Evolutionary conservation across 2,888 invertebrate species (phyloP).

Genomic region (Chydorus sphaericus): DNA sequence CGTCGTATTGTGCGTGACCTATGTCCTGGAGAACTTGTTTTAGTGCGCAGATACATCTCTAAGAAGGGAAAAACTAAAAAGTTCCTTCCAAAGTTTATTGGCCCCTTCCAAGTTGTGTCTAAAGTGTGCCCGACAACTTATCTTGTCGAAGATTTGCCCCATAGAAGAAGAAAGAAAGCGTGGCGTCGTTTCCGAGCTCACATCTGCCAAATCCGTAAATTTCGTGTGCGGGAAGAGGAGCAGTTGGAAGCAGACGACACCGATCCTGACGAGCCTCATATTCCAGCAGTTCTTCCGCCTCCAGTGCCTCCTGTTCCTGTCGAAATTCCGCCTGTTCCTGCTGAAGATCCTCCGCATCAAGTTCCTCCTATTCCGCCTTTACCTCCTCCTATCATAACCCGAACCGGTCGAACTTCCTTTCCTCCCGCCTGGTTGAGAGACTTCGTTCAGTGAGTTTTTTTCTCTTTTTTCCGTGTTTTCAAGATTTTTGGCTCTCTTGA

Average conservation of each 20-base stretch:
- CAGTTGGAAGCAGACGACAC: not conserved
- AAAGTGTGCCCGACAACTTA: conserved; percentile 3
- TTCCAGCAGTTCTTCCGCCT: not conserved
- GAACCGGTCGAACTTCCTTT: no score
- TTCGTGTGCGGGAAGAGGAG: not conserved
- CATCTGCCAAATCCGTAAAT: not conserved
- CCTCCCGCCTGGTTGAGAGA: no score
- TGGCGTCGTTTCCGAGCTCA: not conserved
- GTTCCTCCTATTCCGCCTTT: no score
- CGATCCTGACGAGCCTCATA: not conserved
- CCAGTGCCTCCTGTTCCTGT: no score
- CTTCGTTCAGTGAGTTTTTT: no score
- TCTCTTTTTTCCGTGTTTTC: no score
- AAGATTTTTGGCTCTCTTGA: no score
- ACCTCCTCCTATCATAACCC: no score
- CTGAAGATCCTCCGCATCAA: no score
- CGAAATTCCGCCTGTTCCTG: no score
- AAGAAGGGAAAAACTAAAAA: not conserved
- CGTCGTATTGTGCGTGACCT: not conserved
- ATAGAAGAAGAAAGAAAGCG: not conserved
- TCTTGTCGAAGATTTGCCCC: not conserved
- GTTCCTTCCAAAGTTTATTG: conserved; percentile 6
- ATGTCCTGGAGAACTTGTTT: conserved; percentile 3
- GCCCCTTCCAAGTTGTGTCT: not conserved
- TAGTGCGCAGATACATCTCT: not conserved